phyloP scores from a whole-genome alignment of 1,140 invertebrate genomes.

The Eulimnadia texana region DNA sequence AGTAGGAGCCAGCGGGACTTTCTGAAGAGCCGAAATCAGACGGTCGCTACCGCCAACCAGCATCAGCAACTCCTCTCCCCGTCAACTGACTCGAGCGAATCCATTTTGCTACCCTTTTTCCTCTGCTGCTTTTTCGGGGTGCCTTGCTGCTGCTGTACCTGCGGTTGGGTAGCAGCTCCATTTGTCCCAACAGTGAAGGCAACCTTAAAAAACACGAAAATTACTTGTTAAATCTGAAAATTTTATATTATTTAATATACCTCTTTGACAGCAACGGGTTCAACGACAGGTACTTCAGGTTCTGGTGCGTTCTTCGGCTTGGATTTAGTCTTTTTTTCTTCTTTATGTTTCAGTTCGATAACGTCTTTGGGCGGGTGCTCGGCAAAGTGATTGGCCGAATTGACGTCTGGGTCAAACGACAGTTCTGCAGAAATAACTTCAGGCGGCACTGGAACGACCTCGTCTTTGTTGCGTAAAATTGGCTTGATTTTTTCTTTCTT shows the following conservation, averaged over 20 bases:
- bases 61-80: slow-evolving; percentile 7
- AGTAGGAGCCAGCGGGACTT: slow-evolving; percentile 58
- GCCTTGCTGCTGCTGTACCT: not conserved
- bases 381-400: slow-evolving; percentile 54
- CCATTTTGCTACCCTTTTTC: not conserved
- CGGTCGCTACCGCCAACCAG: slow-evolving; percentile 38
- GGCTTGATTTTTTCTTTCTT: slow-evolving; percentile 30
- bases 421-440: slow-evolving; percentile 23
- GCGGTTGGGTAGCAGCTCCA: not conserved
- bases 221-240: not conserved
- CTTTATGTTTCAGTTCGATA: slow-evolving; percentile 41
- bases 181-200: not conserved
- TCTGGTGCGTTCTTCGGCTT: slow-evolving; percentile 2
- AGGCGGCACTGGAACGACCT: slow-evolving; percentile 27
- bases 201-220: not conserved
- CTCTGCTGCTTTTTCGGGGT: not conserved
- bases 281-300: slow-evolving; percentile 1
- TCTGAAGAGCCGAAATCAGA: slow-evolving; percentile 58
- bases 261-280: not conserved
- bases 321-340: slow-evolving; percentile 7
- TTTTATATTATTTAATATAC: no score
- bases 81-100: slow-evolving; percentile 2
- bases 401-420: slow-evolving; percentile 15
- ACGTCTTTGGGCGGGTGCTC: slow-evolving; percentile 63
- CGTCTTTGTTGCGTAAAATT: slow-evolving; percentile 49